Percentiles rank a stretch among this genome's conserved stretches.
phyloP scores from a whole-genome alignment of 2,797 vertebrate genomes.

The Galagoides demidoff region DNA sequence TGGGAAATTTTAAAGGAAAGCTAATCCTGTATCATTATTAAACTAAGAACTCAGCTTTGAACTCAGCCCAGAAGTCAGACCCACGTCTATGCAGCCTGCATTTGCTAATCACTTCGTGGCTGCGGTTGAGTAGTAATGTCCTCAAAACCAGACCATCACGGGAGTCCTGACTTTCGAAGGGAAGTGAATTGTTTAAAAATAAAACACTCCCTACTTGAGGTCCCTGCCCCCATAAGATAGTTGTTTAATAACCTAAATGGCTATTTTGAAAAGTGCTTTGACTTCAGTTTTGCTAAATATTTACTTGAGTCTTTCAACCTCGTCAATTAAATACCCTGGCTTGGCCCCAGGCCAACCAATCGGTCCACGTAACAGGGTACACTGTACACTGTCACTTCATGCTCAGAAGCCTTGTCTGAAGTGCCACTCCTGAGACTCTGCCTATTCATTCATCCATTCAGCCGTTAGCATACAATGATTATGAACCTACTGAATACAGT shows the following conservation, averaged over 20 bases:
- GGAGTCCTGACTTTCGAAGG: constrained; percentile 80
- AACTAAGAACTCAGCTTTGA: constrained; percentile 51
- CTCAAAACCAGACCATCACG: constrained; percentile 67
- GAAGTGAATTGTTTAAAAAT: constrained; percentile 68
- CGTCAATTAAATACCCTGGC: neutral
- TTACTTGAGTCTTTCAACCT: constrained; percentile 65
- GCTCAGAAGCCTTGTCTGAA: neutral
- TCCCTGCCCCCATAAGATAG: constrained; percentile 43
- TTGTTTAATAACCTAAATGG: neutral
- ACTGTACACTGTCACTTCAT: neutral
- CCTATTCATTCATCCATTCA: neutral
- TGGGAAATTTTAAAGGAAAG: neutral
- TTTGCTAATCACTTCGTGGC: constrained; percentile 64
- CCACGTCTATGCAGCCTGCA: neutral
- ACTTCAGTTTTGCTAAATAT: constrained; percentile 67
- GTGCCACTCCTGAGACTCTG: neutral
- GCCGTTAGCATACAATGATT: neutral
- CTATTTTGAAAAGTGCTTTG: constrained; percentile 69
- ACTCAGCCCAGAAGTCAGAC: constrained; percentile 32
- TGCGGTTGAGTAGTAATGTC: constrained; percentile 67
- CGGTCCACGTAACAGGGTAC: neutral
- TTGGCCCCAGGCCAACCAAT: neutral
- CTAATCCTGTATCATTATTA: constrained; percentile 11
- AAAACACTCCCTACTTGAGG: constrained; percentile 63
- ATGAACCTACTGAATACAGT: neutral